Conservation (phyloP, 2,797 vertebrate genomes). For the Aselliscus stoliczkanus region DNA sequence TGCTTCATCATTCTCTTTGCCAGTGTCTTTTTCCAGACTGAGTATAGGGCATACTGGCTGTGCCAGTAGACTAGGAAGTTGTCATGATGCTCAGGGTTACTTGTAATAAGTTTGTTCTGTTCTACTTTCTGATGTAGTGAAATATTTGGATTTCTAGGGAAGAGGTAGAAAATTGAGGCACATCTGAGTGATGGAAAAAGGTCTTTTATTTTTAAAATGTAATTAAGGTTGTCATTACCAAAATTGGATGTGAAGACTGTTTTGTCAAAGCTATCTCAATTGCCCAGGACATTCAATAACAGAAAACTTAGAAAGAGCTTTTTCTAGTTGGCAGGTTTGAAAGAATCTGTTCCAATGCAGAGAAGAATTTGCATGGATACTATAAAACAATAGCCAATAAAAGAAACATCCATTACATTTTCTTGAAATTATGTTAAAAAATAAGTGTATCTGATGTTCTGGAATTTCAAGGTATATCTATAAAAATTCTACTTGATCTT, state of each 20-base stretch:
- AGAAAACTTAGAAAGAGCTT: background rate
- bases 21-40: background rate
- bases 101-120: conserved; percentile 21
- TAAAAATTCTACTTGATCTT: background rate
- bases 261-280: background rate
- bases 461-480: background rate
- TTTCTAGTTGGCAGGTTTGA: background rate
- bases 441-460: background rate
- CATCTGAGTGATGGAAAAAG: background rate
- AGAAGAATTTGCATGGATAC: background rate
- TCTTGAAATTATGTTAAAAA: conserved; percentile 11
- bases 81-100: background rate
- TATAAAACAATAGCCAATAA: background rate
- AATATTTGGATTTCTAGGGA: conserved; percentile 13
- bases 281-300: background rate
- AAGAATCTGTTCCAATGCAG: background rate
- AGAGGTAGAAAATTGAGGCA: background rate
- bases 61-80: background rate
- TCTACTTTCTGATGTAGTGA: background rate
- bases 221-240: background rate
- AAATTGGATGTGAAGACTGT: background rate
- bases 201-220: background rate
- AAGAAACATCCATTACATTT: background rate
- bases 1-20: background rate
- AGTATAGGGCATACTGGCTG: background rate